Base-by-base conservation (phyloP, 2,113 vertebrate genomes). In the Arizona elegans region DNA sequence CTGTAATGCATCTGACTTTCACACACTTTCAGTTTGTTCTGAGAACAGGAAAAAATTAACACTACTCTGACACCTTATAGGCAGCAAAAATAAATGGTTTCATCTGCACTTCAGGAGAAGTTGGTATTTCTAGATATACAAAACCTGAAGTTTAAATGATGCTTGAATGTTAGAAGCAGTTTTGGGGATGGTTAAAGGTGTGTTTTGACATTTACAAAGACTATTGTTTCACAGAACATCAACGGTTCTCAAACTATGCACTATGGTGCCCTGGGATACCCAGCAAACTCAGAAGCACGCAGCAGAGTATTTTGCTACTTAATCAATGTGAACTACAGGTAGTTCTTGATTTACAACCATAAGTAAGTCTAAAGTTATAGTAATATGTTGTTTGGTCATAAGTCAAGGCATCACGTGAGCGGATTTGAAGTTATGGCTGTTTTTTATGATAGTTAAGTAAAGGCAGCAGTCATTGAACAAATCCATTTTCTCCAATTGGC, bases 51-150 rank as follows among this genome's bases (percentile, higher is more conserved):
- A 92, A 54, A 89, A 1, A 43, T 87, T 89, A 96, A 96, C 94
- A 29, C 94, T 55, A 29, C 95, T 55, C 65, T 93, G 92, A 90
- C 87, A 96, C 15, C 15, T 96, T 96, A 93, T 93, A 21, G 97
- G 62, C 53, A 94, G 92, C 56, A 95, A 96, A 96, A 97, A 96
- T 96, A 93, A 55, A 94, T 93, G 91, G 38, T 92, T 97, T 94
- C 86, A 94, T 94, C 95, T 97, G 94, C 75, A 96, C 96, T 93
- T 95, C 91, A 90, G 4, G 94, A 33, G 95, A 94, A 97, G 90
- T 55, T 70, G 93, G 21, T 65, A 23, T 92, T 96, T 95, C 55
- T 85, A 86, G 90, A 94, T 89, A 89, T 33, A 33, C 29, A n/a
- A 75, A 75, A 17, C 13, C 0, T 33, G 13, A 75, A n/a, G 23